These are phyloP conservation scores for Bombus pyrosoma DNA, from an alignment of 1,140 invertebrate species.

Conservation along the genomic window DNA sequence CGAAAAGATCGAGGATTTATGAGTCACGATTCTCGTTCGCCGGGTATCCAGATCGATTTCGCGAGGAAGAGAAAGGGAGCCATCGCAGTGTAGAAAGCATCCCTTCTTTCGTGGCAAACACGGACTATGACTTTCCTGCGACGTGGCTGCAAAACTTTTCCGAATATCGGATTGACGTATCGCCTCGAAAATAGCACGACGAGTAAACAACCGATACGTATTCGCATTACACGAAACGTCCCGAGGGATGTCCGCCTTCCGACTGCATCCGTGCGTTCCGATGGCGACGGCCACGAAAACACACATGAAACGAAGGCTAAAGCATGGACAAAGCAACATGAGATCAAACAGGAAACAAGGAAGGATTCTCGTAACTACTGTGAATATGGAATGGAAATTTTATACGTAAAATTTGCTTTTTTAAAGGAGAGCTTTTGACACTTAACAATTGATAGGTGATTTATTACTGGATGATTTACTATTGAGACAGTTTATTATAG, in stretches of 20 bases:
- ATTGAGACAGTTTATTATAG: too few relatives aligned
- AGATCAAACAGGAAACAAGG: neutral
- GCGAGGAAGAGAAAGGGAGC: slow-evolving; percentile 30
- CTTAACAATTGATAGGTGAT: neutral
- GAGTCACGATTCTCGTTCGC: slow-evolving; percentile 42
- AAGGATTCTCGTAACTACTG: neutral
- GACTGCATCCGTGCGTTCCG: slow-evolving; percentile 54
- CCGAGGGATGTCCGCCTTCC: slow-evolving; percentile 62
- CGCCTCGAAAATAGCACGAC: slow-evolving; percentile 71
- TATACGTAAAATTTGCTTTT: neutral
- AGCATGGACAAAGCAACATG: neutral
- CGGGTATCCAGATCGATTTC: slow-evolving; percentile 56
- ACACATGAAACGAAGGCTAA: slow-evolving; percentile 17
- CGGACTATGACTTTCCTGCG: slow-evolving; percentile 35
- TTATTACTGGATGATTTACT: neutral
- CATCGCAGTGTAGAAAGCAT: slow-evolving; percentile 8
- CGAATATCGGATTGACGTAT: slow-evolving; percentile 78
- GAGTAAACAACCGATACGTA: slow-evolving; percentile 77
- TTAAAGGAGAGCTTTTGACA: neutral
- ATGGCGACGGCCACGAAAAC: slow-evolving; percentile 34
- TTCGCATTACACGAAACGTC: slow-evolving; percentile 65
- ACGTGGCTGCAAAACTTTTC: slow-evolving; percentile 66
- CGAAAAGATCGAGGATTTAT: slow-evolving; percentile 54
- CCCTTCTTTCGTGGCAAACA: slow-evolving; percentile 53
- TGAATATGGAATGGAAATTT: slow-evolving; percentile 21